A percentile compares a stretch with the other conserved stretches of the same genome.
phyloP scores from a whole-genome alignment of 2,113 vertebrate species.

The Nycticorax nycticorax region DNA sequence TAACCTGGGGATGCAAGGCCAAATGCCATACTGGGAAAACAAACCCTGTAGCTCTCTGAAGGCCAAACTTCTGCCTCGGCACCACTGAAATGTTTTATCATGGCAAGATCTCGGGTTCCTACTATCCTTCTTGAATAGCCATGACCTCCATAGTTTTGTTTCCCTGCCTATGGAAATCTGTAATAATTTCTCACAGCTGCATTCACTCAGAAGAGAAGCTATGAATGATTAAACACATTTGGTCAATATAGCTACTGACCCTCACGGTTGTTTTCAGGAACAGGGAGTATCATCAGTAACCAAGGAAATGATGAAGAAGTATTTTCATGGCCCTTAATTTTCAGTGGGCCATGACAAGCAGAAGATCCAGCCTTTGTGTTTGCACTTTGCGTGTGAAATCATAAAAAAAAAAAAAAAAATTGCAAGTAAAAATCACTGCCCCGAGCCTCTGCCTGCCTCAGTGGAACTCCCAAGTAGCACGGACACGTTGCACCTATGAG shows the following conservation, averaged over 20 bases:
- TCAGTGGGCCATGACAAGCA: background rate
- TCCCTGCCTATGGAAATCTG: background rate
- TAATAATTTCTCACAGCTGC: background rate
- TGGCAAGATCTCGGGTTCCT: background rate
- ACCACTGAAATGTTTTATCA: background rate
- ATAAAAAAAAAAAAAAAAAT: background rate
- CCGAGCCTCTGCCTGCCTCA: background rate
- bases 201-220: background rate
- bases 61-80: background rate
- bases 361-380: background rate
- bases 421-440: background rate
- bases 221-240: background rate
- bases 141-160: background rate
- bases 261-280: accelerated
- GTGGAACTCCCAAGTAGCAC: background rate
- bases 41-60: background rate
- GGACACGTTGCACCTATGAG: background rate
- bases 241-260: background rate
- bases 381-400: background rate
- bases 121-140: background rate
- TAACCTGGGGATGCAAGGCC: background rate
- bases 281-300: background rate
- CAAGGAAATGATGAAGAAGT: background rate
- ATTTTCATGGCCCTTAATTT: background rate
- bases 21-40: background rate